Base-by-base conservation (phyloP, 2,113 vertebrate species). In the Ceratotherium simum region DNA sequence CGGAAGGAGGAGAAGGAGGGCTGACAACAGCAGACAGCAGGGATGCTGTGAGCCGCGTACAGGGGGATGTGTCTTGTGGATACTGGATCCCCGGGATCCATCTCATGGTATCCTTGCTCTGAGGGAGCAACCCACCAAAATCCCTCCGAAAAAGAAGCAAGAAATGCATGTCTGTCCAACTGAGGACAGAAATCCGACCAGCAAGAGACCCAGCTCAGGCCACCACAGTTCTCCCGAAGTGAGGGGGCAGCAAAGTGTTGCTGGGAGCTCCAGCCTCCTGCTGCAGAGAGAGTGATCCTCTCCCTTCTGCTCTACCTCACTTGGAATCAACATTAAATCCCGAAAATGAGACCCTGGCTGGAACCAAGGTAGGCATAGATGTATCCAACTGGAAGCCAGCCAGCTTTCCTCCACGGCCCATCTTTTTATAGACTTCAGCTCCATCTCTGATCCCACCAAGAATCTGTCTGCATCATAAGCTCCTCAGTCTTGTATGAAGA, bases 201-300 rank as follows among this genome's bases (percentile, higher is more conserved):
- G 42, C 3, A 48, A 75, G 85, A 64, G 36, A 9, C 6, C 46
- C 42, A 33, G 65, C 58, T 46, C 64, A 56, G 84, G 14, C 73
- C 46, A 12, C 16, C 21, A 13, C 14, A 3, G 73, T 16, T 60
- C 25, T 82, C 31, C 64, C 8, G 0, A 25, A 54, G 85, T 31
- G 51, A 51, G 27, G 5, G 58, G 56, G 27, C 16, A 14, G 70
- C 27, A 8, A 78, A 60, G 8, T 27, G 60, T 14, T 42, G 51
- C 69, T 69, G 69, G 79, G 75, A 81, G 80, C 23, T 33, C 42
- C 67, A 29, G 65, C 31, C 67, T 83, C 96, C 86, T 23, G 78
- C 84, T 91, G 91, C 80, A 54, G 46, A 90, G 89, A 90, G 96
- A 97, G 92, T 54, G 3, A 67, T 42, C 89, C 81, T 65, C 69